Percentiles rank a stretch among this genome's conserved stretches.
phyloP scores from a whole-genome alignment of 2,113 vertebrate genomes.

The Procapra przewalskii region DNA sequence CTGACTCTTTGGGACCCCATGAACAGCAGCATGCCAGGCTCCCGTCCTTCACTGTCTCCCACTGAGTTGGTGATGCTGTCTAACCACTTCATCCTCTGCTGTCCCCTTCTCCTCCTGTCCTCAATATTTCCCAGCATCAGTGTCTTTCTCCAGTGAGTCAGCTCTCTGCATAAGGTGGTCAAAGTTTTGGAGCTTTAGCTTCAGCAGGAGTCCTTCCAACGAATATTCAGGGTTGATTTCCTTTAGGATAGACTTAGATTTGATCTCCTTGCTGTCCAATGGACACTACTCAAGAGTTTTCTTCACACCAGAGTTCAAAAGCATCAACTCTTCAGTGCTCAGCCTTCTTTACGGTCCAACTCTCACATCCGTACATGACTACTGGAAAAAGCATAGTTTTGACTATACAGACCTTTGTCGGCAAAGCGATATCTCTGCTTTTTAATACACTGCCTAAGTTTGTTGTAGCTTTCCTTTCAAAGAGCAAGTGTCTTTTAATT shows the following conservation, averaged over 20 bases:
- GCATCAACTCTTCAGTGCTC: background rate
- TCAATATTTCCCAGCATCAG: background rate
- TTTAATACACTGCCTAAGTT: background rate
- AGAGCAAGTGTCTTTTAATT: background rate
- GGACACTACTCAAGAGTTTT: background rate
- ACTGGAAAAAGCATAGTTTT: background rate
- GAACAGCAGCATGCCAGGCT: background rate
- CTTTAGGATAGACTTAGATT: background rate
- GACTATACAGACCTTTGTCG: background rate
- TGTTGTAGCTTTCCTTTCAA: background rate
- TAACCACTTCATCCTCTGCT: background rate
- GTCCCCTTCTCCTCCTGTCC: background rate
- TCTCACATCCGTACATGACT: background rate
- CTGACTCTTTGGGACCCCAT: background rate
- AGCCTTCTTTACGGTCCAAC: background rate
- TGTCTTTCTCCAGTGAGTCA: background rate
- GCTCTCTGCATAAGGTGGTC: background rate
- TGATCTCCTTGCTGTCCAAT: background rate
- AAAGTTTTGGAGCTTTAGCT: background rate
- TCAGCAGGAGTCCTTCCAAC: background rate
- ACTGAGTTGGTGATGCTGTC: background rate
- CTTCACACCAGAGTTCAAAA: background rate
- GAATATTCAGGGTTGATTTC: background rate
- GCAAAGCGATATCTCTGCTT: background rate
- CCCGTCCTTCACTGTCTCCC: background rate